Evolutionary conservation across 2,113 vertebrate genomes (phyloP).

Genomic region (Colistium nudipinnis): DNA sequence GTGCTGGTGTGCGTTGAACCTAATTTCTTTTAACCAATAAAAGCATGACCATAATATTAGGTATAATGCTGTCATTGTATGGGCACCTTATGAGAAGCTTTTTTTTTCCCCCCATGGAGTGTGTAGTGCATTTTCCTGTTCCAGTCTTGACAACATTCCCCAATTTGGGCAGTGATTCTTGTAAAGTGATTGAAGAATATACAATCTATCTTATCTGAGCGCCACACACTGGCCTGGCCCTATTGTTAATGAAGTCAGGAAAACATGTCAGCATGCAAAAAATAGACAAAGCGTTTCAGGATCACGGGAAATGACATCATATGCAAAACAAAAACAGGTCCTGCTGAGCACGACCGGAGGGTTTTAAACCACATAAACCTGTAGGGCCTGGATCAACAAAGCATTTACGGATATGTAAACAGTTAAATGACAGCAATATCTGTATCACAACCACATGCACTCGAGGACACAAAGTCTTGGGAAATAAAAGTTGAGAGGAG

Average conservation of each 20-base stretch:
- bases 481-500: not conserved
- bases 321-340: constrained; percentile 25
- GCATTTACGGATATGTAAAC: not conserved
- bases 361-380: constrained; percentile 24
- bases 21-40: not conserved
- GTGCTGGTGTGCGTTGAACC: not conserved
- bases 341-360: not conserved
- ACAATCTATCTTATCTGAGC: constrained; percentile 66
- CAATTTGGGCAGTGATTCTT: constrained; percentile 41
- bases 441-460: not conserved
- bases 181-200: constrained; percentile 20
- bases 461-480: not conserved
- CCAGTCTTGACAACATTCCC: constrained; percentile 24
- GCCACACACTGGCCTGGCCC: constrained; percentile 34
- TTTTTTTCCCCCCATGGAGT: not conserved
- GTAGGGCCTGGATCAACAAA: not conserved
- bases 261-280: constrained; percentile 59
- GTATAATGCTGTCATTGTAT: constrained; percentile 38
- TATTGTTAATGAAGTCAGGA: constrained; percentile 66
- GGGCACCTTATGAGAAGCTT: not conserved
- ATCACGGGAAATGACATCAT: constrained; percentile 66
- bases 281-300: constrained; percentile 68
- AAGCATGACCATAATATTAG: not conserved
- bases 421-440: not conserved
- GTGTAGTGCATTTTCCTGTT: not conserved